Conservation (phyloP, 2,797 vertebrate genomes). For the Falco rusticolus region DNA sequence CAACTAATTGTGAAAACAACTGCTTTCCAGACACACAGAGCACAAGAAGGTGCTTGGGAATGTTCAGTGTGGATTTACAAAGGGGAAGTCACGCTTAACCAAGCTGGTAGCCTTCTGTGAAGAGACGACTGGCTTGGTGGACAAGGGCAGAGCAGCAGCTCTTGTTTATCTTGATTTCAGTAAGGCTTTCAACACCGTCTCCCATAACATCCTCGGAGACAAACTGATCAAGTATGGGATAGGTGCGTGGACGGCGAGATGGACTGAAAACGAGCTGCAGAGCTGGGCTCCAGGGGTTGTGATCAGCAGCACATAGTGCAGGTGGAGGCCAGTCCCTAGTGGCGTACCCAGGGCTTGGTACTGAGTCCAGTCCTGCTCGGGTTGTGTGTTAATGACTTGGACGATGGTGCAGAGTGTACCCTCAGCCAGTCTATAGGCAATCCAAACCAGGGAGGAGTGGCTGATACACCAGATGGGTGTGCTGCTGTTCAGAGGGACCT, state of each 20-base stretch:
- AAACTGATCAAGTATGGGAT: neutral
- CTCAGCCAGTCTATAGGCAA: neutral
- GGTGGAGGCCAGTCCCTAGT: neutral
- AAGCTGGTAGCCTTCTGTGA: neutral
- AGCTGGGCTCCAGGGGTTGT: neutral
- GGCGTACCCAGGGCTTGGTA: neutral
- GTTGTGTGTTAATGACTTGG: neutral
- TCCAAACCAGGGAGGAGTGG: neutral
- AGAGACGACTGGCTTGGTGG: neutral
- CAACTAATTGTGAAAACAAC: neutral
- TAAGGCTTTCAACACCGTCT: neutral
- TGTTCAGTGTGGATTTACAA: neutral
- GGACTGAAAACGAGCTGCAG: neutral
- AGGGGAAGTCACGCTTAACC: neutral
- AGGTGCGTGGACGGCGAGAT: neutral
- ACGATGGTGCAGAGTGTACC: rapidly evolving
- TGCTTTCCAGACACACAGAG: neutral
- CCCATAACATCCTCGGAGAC: neutral
- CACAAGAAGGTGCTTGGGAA: neutral
- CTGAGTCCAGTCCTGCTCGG: too few species aligned
- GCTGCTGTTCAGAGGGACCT: neutral
- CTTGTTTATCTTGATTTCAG: neutral
- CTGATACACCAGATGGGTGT: neutral
- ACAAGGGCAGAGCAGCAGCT: neutral
- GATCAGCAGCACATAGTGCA: neutral